Percentiles rank a stretch among this genome's conserved stretches.
phyloP scores from a whole-genome alignment of 2,797 vertebrate genomes.

The Ctenosaura bakeri region DNA sequence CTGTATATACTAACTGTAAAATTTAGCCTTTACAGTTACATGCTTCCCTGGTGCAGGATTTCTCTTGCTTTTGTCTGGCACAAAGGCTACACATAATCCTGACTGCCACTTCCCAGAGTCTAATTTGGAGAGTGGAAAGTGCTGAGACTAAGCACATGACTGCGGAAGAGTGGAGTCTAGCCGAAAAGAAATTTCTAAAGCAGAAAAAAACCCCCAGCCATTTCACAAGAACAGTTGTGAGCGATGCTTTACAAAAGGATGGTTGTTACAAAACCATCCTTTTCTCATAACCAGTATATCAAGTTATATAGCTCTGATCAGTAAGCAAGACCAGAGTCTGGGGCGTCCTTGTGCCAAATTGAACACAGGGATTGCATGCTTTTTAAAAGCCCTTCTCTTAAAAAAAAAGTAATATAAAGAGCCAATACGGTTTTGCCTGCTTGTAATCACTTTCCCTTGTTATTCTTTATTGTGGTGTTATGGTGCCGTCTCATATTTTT shows the following conservation, averaged over 20 bases:
- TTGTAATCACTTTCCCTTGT: slow-evolving; percentile 63
- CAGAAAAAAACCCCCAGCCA: neutral
- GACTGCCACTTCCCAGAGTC: neutral
- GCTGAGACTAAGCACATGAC: neutral
- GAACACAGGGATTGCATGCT: slow-evolving; percentile 61
- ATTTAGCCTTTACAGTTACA: neutral
- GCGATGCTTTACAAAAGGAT: neutral
- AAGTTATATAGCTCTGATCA: slow-evolving; percentile 63
- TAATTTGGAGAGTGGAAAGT: too few species aligned
- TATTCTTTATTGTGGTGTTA: slow-evolving; percentile 49
- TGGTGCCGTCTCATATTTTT: slow-evolving; percentile 64
- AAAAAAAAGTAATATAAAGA: neutral
- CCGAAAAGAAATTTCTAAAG: neutral
- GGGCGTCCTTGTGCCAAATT: slow-evolving; percentile 63
- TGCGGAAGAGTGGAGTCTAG: too few species aligned
- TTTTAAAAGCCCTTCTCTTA: slow-evolving; percentile 35
- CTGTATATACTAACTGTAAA: neutral
- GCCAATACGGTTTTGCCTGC: slow-evolving; percentile 65
- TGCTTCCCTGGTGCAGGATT: too few species aligned
- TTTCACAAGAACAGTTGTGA: slow-evolving; percentile 52
- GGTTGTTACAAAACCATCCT: neutral
- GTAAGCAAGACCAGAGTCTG: slow-evolving; percentile 53
- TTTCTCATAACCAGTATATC: slow-evolving; percentile 59
- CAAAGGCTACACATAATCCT: neutral
- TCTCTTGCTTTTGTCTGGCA: neutral